Percentiles rank a stretch among this genome's conserved stretches.
phyloP scores from a whole-genome alignment of 1,140 invertebrate genomes.

The Plectus sambesii region DNA sequence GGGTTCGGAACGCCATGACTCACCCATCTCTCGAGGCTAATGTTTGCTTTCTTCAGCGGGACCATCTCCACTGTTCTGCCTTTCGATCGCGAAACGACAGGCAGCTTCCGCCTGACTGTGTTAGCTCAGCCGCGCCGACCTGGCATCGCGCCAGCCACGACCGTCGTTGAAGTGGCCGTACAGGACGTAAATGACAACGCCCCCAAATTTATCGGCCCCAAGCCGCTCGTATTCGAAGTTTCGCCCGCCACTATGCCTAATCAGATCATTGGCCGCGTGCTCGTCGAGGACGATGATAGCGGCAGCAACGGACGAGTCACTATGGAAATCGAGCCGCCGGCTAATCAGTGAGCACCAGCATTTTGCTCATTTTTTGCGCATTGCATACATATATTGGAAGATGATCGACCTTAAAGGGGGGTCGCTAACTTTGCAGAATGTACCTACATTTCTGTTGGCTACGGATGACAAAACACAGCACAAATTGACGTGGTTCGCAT shows the following conservation, averaged over 20 bases:
- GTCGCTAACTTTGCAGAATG: no score
- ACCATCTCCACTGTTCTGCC: slow-evolving; percentile 25
- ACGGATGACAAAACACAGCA: no score
- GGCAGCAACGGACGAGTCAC: slow-evolving; percentile 36
- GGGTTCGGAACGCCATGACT: slow-evolving; percentile 7
- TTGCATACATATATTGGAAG: no score
- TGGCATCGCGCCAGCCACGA: slow-evolving; percentile 39
- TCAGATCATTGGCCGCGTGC: slow-evolving; percentile 29
- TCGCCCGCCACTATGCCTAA: slow-evolving; percentile 34
- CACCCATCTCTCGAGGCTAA: slow-evolving; percentile 14
- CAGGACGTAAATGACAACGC: slow-evolving; percentile 43
- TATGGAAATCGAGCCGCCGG: slow-evolving; percentile 32
- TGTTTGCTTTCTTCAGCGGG: slow-evolving; percentile 22
- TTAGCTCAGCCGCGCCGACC: slow-evolving; percentile 25
- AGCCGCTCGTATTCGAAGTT: slow-evolving; percentile 30
- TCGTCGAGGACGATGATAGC: slow-evolving; percentile 32
- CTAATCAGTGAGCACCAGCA: slow-evolving; percentile 27
- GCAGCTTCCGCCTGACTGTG: slow-evolving; percentile 32
- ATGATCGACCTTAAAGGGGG: no score
- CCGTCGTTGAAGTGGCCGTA: slow-evolving; percentile 34
- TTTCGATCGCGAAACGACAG: slow-evolving; percentile 32
- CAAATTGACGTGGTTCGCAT: no score
- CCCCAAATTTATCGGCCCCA: slow-evolving; percentile 31
- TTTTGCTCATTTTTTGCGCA: no score
- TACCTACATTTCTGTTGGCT: no score